A percentile compares a stretch with the other conserved stretches of the same genome.
Evolutionary conservation across 2,888 invertebrate species (phyloP).

Genomic region (Cyrtodaria siliqua): DNA sequence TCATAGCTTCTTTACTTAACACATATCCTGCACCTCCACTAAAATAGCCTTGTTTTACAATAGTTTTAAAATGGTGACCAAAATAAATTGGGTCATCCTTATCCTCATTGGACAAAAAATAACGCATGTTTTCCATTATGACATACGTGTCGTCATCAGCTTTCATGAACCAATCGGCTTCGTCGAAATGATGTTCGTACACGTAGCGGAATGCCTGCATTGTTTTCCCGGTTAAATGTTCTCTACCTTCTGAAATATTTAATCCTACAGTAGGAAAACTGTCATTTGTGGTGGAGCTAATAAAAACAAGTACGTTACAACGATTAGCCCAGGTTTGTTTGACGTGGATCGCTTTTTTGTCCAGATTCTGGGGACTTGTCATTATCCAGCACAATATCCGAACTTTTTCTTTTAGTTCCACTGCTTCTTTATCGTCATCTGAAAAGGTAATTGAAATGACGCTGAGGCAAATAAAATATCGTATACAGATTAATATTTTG

Average conservation of each 20-base stretch:
- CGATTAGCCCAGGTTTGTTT: constrained; percentile 98
- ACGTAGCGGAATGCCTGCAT: constrained; percentile 96
- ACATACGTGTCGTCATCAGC: too few species aligned
- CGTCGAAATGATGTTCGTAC: constrained; percentile 92
- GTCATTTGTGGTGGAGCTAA: constrained; percentile 88
- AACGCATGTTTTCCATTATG: too few species aligned
- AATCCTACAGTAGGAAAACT: constrained; percentile 91
- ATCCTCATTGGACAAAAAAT: constrained; percentile 90
- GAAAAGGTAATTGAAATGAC: too few species aligned
- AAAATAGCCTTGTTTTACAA: too few species aligned
- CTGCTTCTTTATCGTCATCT: constrained; percentile 73
- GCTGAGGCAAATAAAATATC: too few species aligned
- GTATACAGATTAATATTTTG: too few species aligned
- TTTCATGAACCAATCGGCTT: too few species aligned
- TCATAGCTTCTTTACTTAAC: constrained; percentile 92
- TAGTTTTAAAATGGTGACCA: too few species aligned
- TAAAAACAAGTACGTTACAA: constrained; percentile 87
- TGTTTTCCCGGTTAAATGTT: constrained; percentile 98
- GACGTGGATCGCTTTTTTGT: constrained; percentile 95
- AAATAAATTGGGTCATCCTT: constrained; percentile 90
- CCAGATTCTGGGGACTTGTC: constrained; percentile 95
- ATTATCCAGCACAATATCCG: too few species aligned
- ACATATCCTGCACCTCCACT: constrained; percentile 94
- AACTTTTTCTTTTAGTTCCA: too few species aligned
- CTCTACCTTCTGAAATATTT: constrained; percentile 94